Conservation (phyloP, 2,797 vertebrate genomes). For the Pogonophryne albipinna region DNA sequence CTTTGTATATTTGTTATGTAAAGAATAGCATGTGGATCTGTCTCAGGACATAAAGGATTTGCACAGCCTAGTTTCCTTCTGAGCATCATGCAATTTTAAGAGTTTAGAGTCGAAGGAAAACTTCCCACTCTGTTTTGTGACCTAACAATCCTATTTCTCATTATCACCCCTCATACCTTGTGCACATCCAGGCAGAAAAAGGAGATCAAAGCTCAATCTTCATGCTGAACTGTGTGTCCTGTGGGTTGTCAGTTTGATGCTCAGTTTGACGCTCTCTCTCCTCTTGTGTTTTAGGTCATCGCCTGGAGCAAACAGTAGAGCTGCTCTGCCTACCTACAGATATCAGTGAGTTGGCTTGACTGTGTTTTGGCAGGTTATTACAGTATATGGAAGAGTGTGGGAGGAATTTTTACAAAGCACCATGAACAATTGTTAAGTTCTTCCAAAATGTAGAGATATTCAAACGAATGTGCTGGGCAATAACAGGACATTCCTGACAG, state of each 20-base stretch:
- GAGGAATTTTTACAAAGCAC: slow-evolving; percentile 21
- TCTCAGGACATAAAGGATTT: neutral
- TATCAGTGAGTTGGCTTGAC: slow-evolving; percentile 68
- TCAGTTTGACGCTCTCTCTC: slow-evolving; percentile 48
- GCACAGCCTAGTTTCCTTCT: neutral
- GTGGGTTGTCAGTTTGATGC: slow-evolving; percentile 43
- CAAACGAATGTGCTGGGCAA: neutral
- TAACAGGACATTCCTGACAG: neutral
- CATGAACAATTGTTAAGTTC: slow-evolving; percentile 10
- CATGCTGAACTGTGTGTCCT: slow-evolving; percentile 20
- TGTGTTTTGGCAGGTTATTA: slow-evolving; percentile 37
- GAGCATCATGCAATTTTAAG: slow-evolving; percentile 1
- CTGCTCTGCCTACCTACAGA: slow-evolving; percentile 57
- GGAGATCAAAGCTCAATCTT: slow-evolving; percentile 40
- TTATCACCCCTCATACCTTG: slow-evolving; percentile 8
- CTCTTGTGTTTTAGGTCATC: slow-evolving; percentile 64
- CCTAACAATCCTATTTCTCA: slow-evolving; percentile 10
- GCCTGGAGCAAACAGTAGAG: slow-evolving; percentile 60
- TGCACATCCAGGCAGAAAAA: slow-evolving; percentile 24
- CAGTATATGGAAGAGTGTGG: slow-evolving; percentile 9
- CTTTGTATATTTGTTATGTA: neutral
- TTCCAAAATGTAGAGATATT: slow-evolving; percentile 14
- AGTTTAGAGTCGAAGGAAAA: slow-evolving; percentile 15
- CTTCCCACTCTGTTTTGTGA: neutral
- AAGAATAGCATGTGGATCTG: neutral